Base-by-base conservation (phyloP, 1,140 invertebrate species). In the Centruroides sculpturatus region DNA sequence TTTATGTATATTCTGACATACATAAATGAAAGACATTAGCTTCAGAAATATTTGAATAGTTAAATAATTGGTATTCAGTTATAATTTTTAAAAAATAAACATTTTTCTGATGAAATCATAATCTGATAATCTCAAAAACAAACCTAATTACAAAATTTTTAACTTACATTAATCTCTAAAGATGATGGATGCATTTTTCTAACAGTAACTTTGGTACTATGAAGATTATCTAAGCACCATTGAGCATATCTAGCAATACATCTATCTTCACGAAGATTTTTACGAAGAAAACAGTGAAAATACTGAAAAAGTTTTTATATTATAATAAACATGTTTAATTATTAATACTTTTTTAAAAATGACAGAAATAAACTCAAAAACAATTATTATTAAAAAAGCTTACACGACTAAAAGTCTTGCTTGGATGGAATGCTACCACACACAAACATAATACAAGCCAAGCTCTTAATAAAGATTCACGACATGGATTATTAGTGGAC, bases 171-270 rank as follows among this genome's bases (percentile, higher is more conserved):
- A 56, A 96, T 89, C 79, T 97, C 92, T 0, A 92, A 87, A 46
- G 88, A 86, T 35, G 91, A 94, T 1, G 92, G 91, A 69, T 86
- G 82, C 59, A 71, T 71, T 67, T 85, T 84, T 56, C 92, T 74
- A 34, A 85, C 85, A 34, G 83, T 84, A 11, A 85, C 85, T 73
- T 89, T 86, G 0, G 84, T 87, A 66, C 88, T 87, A 64, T 89
- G 85, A 60, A 92, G 88, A 76, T 95, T 93, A 68, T 93, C 90
- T 35, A 93, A 76, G 70, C 91, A 95, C 86, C 91, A 94, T 70
- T 93, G 87, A 10, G 92, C 90, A 70, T 92, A 93, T 71, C 81
- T 77, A 10, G 86, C 74, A 70, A 85, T 83, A 13, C 84, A 66
- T 52, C 70, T 83, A 55, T 85, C 84, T 61, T 65, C 57, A 84